Conservation (phyloP, 1,140 invertebrate species). For the Neodiprion lecontei region DNA sequence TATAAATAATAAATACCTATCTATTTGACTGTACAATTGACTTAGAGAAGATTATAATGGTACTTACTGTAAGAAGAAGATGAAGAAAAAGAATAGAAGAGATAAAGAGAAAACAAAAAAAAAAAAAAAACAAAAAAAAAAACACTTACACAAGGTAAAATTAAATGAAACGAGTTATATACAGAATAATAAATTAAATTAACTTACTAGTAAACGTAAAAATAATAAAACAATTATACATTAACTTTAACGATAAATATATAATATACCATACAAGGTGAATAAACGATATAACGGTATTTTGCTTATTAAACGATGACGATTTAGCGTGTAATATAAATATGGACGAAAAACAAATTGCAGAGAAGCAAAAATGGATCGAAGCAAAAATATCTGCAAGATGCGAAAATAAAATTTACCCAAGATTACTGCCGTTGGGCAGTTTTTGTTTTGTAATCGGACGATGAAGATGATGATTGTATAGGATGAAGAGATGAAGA, state of each 20-base stretch:
- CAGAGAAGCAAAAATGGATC: constrained; percentile 39
- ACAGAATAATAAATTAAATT: too few relatives aligned
- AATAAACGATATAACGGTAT: too few relatives aligned
- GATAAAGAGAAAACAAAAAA: constrained; percentile 24
- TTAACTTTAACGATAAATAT: too few relatives aligned
- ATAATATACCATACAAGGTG: too few relatives aligned
- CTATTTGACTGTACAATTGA: constrained; percentile 6
- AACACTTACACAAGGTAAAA: too few relatives aligned
- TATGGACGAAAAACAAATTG: constrained; percentile 34
- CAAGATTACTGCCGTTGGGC: too few relatives aligned
- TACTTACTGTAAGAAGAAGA: constrained; percentile 25
- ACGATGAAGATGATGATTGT: too few relatives aligned
- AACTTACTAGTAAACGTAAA: constrained; percentile 19
- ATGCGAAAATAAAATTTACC: too few relatives aligned
- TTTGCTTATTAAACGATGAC: neutral
- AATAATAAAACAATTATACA: constrained; percentile 10
- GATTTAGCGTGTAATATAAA: constrained; percentile 34
- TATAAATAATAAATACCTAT: constrained; percentile 12
- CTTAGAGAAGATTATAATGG: constrained; percentile 12
- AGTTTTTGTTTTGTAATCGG: too few relatives aligned
- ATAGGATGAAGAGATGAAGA: neutral
- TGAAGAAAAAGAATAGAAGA: constrained; percentile 15
- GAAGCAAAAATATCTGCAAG: too few relatives aligned
- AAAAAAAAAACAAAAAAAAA: too few relatives aligned
- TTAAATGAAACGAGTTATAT: too few relatives aligned